Base-by-base conservation (phyloP, 2,113 vertebrate species). In the Lophotis ruficrista region DNA sequence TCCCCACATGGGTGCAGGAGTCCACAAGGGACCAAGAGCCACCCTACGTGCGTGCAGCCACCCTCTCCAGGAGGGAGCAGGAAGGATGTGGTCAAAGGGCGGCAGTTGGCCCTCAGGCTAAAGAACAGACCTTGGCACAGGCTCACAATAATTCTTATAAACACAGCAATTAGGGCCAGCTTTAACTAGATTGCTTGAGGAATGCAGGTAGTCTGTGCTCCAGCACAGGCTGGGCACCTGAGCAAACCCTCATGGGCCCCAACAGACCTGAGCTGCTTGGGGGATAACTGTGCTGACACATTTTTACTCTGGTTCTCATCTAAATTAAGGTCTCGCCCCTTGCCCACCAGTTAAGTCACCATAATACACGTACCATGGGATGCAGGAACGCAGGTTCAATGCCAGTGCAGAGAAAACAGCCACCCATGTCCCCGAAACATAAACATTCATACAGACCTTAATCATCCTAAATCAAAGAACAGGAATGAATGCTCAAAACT, bases 351-450 rank as follows among this genome's bases (percentile, higher is more conserved):
- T 43, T 66, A 22, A 57, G 12, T 35, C 53, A 45, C 2, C 1
- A 27, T 14, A 73, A 72, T 9, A 50, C 20, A n/a, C 0, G 0
- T 35, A 24, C 27, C 15, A 12, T 1, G 4, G n/a, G 35, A 57
- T 38, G 47, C 43, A 56, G 35, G 17, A 86, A 65, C 0, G 31
- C 25, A 73, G 19, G 12, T 47, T 27, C 10, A 18, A 69, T 65
- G 9, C 38, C 47, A 28, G 7, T 14, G 8, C 22, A 50, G 24
- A 69, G 20, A 85, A 51, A 91, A 68, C 7, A 12, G 35, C 6
- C 30, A 35, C 28, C 9, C 53, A 6, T 6, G 4, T 28, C 13
- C 45, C 53, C 22, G 1, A 38, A 85, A 77, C 0, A 3, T 14
- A 27, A 10, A 1, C 69, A 77, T 72, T 62, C 54, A 47, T 54